Evolutionary conservation across 35 echinoderm and acorn worm species (phyloP).

Genomic region (Heliocidaris erythrogramma): DNA sequence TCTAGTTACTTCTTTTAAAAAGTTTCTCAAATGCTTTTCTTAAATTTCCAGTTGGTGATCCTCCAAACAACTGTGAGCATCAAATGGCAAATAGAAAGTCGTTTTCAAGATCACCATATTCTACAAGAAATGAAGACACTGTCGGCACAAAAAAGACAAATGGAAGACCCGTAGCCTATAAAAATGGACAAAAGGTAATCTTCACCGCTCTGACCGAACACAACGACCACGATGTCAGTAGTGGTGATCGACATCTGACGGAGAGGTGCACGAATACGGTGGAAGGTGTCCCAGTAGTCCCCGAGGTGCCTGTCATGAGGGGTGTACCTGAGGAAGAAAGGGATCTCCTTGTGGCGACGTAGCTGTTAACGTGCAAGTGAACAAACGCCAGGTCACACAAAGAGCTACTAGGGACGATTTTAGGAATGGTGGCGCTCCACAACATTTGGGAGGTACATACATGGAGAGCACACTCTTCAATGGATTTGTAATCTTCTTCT

Average conservation of each 20-base stretch:
- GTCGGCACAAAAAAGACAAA: not conserved
- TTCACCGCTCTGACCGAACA: not conserved
- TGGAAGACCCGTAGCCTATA: not conserved
- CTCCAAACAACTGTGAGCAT: not conserved
- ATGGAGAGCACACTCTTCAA: too few relatives aligned
- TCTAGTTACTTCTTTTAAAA: too few relatives aligned
- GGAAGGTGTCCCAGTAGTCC: not conserved
- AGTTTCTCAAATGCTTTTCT: not conserved
- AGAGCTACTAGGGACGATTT: not conserved
- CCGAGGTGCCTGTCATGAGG: not conserved
- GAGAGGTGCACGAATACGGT: not conserved
- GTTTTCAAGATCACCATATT: not conserved
- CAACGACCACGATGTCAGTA: not conserved
- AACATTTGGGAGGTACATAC: not conserved
- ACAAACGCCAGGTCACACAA: not conserved
- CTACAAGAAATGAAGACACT: not conserved
- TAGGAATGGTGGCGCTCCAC: not conserved
- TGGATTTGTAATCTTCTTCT: too few relatives aligned
- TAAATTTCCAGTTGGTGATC: not conserved
- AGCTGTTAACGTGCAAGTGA: not conserved
- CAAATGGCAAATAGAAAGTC: not conserved
- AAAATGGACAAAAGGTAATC: not conserved
- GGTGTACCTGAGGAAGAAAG: not conserved
- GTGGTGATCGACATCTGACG: not conserved
- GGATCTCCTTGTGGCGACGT: not conserved